A percentile compares a stretch with the other conserved stretches of the same genome.
These are phyloP conservation scores for Hirudinaria manillensis DNA, from an alignment of 2,888 invertebrate species.

Conservation along the genomic window DNA sequence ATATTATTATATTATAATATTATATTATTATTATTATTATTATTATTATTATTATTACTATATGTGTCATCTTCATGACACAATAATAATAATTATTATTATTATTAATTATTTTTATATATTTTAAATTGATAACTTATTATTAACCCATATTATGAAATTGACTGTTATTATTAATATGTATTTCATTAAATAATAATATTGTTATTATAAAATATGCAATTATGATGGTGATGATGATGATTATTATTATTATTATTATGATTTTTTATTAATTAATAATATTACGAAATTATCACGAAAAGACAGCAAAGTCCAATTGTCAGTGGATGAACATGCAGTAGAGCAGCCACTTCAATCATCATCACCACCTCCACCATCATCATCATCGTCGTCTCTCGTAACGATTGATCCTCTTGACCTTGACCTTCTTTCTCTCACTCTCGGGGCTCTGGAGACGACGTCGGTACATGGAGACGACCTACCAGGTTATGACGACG, in stretches of 20 bases:
- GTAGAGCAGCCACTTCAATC: neutral
- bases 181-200: neutral
- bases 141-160: too few relatives aligned
- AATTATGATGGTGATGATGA: neutral
- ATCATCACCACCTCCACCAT: neutral
- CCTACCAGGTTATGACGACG: neutral
- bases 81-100: too few relatives aligned
- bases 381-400: neutral
- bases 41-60: too few relatives aligned
- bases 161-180: neutral
- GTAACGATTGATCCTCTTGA: neutral
- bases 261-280: too few relatives aligned
- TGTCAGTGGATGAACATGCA: neutral
- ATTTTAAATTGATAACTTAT: too few relatives aligned
- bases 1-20: too few relatives aligned
- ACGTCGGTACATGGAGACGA: neutral
- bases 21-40: neutral
- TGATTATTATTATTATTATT: neutral
- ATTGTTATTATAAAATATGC: neutral
- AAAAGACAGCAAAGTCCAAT: neutral
- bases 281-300: too few relatives aligned
- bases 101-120: too few relatives aligned
- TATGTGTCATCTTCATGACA: too few relatives aligned
- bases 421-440: constrained; percentile 5
- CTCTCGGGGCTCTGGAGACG: neutral